Evolutionary conservation across 2,797 vertebrate genomes (phyloP).

Genomic region (Decapterus maruadsi): DNA sequence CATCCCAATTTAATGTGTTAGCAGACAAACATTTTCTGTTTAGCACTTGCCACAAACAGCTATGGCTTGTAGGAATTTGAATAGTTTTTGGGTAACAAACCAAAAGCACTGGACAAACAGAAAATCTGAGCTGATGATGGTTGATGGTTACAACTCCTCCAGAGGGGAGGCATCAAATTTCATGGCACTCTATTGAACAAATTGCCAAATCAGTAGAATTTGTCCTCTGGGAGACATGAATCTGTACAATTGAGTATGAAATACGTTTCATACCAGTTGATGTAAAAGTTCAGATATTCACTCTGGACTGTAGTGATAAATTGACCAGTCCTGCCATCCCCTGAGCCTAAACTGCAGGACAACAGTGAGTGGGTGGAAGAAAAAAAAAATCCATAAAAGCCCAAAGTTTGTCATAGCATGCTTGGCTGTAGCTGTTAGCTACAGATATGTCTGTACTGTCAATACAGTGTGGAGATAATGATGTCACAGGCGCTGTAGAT

Average conservation of each 20-base stretch:
- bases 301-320: background rate
- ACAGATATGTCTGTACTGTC: slow-evolving; percentile 37
- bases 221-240: background rate
- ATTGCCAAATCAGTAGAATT: background rate
- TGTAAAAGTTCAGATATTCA: background rate
- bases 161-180: background rate
- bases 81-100: background rate
- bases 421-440: slow-evolving; percentile 25
- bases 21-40: background rate
- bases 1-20: background rate
- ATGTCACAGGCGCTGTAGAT: slow-evolving; percentile 16
- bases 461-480: slow-evolving; percentile 40
- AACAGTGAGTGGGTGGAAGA: slow-evolving; percentile 10
- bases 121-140: background rate
- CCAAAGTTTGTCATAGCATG: slow-evolving; percentile 29
- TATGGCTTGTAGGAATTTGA: background rate
- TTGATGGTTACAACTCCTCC: background rate
- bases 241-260: no score
- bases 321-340: background rate
- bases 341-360: background rate
- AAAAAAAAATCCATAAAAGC: slow-evolving; percentile 29
- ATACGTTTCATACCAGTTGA: background rate
- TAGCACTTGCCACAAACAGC: background rate
- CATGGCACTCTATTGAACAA: background rate
- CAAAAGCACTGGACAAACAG: background rate